Base-by-base conservation (phyloP, 1,140 invertebrate species). In the Eurytemora carolleeae region DNA sequence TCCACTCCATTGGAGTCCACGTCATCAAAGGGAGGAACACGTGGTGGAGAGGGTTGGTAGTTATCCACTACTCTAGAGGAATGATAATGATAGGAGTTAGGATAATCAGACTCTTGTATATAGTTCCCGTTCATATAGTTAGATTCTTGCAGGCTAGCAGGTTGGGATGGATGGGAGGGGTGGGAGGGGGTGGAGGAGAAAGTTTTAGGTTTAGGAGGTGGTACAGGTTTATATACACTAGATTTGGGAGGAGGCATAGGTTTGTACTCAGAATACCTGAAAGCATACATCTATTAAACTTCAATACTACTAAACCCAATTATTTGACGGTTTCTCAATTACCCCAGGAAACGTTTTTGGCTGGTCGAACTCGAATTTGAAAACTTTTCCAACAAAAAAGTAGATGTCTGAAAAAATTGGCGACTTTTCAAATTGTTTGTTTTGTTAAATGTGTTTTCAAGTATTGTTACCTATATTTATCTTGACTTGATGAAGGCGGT, bases 181-280 rank as follows among this genome's bases (percentile, higher is more conserved):
- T 7, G 31, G 7, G 7, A n/a, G 7, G 31, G 31, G 7, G 61
- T 57, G 31, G 55, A 24, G 19, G 24, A 79, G 69, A 89, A 89
- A 71, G 89, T 88, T 69, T 88, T 88, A 26, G 87, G 87, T 70
- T 91, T 91, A 0, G 87, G 87, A 21, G 87, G 87, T 21, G 87
- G 87, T 59, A 90, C 81, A 0, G 87, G 87, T 70, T 91, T 91
- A 72, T 89, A 89, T 16, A 79, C 75, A 20, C 76, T 78, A 23
- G 75, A 68, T 59, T 73, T 75, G 7, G 72, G 71, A 63, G 75
- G 74, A 44, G 73, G 68, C 21, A 70, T 61, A 23, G 72, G 67
- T 65, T 75, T 74, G 64, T 72, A 71, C 25, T 70, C 70, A 44
- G 31, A 44, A n/a, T 44, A 44, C n/a, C 31, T 44, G 31, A 44